phyloP scores from a whole-genome alignment of 2,888 invertebrate species.

The Drosophila yooni region DNA sequence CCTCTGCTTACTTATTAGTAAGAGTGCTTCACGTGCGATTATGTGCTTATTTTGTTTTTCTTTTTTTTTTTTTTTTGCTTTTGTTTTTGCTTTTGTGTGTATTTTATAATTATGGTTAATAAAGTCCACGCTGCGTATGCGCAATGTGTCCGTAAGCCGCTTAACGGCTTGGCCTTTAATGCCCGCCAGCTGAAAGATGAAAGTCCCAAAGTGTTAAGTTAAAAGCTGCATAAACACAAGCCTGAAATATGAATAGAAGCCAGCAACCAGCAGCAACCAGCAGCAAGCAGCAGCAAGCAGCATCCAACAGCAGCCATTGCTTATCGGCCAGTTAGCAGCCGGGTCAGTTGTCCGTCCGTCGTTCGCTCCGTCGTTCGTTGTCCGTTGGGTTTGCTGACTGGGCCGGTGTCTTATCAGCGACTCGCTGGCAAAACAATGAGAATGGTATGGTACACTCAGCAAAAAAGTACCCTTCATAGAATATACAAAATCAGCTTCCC shows the following conservation, averaged over 20 bases:
- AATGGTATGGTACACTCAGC: background rate
- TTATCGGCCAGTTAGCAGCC: slow-evolving; percentile 59
- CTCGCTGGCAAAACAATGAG: slow-evolving; percentile 44
- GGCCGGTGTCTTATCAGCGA: slow-evolving; percentile 45
- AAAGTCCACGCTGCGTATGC: slow-evolving; percentile 57
- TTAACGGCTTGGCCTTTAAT: slow-evolving; percentile 64
- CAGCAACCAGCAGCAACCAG: slow-evolving; percentile 3
- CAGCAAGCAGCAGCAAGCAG: slow-evolving; percentile 6
- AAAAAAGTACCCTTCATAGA: background rate
- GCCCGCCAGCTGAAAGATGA: slow-evolving; percentile 27
- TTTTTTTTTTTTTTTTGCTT: background rate
- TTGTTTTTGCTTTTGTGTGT: slow-evolving; percentile 10
- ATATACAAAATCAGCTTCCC: background rate
- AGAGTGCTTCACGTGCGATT: slow-evolving; percentile 13
- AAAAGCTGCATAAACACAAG: slow-evolving; percentile 71
- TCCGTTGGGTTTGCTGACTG: slow-evolving; percentile 42
- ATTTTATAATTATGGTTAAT: slow-evolving; percentile 69
- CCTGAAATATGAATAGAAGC: slow-evolving; percentile 58
- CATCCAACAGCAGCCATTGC: slow-evolving; percentile 9
- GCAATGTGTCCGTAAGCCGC: slow-evolving; percentile 62
- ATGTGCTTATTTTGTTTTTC: background rate
- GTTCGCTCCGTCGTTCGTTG: slow-evolving; percentile 1
- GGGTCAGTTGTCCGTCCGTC: slow-evolving; percentile 37
- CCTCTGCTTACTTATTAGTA: background rate
- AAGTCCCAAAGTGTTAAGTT: slow-evolving; percentile 64